Evolutionary conservation across 1,140 invertebrate genomes (phyloP).

Genomic region (Dreissena polymorpha): DNA sequence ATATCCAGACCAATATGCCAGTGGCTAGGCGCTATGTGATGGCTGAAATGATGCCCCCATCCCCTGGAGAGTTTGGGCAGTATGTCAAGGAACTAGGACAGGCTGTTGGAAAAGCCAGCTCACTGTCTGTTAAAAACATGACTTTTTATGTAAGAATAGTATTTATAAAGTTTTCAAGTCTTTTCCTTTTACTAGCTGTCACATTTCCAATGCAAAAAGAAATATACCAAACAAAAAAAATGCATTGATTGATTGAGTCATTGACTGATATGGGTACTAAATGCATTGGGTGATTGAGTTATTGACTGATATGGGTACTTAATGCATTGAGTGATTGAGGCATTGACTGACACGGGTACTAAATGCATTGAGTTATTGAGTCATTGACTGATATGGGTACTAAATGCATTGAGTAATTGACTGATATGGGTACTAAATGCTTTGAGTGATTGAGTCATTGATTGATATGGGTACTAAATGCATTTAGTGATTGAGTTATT

Average conservation of each 20-base stretch:
- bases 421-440: neutral
- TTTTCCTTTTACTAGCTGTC: neutral
- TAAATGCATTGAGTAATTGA: neutral
- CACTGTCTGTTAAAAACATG: conserved; percentile 11
- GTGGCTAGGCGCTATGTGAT: conserved; percentile 9
- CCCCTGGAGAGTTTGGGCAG: neutral
- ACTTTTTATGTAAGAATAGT: conserved; percentile 12
- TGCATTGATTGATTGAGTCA: neutral
- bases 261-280: too few relatives aligned
- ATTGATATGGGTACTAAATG: neutral
- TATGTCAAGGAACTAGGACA: neutral
- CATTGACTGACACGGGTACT: too few relatives aligned
- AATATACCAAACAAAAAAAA: neutral
- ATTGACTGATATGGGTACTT: too few relatives aligned
- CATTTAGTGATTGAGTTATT: too few relatives aligned
- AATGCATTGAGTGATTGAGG: too few relatives aligned
- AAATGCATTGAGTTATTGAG: too few relatives aligned
- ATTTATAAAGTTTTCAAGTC: neutral
- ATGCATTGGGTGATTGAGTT: too few relatives aligned
- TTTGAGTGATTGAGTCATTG: too few relatives aligned
- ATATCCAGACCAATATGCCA: conserved; percentile 25
- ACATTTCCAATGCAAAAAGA: neutral
- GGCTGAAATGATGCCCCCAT: conserved; percentile 28
- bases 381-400: too few relatives aligned
- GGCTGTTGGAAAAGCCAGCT: neutral